Evolutionary conservation across 2,888 invertebrate species (phyloP), one percentile per base, ranked within the genome.

Genomic region (Dryococelus australis): DNA sequence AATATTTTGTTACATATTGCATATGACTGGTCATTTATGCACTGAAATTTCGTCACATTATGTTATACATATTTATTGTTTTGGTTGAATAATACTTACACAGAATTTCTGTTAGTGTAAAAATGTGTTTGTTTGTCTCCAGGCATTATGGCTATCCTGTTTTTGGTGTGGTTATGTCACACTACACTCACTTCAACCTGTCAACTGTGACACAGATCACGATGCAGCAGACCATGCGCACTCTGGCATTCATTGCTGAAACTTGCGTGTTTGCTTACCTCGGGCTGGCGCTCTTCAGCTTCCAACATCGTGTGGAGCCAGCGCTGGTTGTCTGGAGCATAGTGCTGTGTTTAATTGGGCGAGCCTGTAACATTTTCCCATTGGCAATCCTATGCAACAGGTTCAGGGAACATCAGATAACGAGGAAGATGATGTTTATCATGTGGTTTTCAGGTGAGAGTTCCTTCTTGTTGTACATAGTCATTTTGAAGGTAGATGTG

Each of bases 141-240:
- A 96, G 98, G 99, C 89, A 99, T 99, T 88, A 99, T 99, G 99
- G 99, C 99, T 12, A 99, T 99, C 91, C 93, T 99, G 90, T 99
- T 99, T 92, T 99, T 93, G 99, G 99, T 12, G 98, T 99, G 91
- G 99, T 99, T 0, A 99, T 99, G 99, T 99, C 99, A 0, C 99
- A 99, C 92, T 99, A 99, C 92, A 99, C 99, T 24, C 99, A 99
- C 94, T 98, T 98, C 91, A 99, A 99, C 92, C 93, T 99, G 83
- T 99, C 99, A 0, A 99, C 99, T 0, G 97, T 99, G 28, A 99
- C 99, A 0, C 99, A 99, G 93, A 99, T 99, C 86, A 99, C 99
- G 6, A 99, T 99, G 97, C 99, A 99, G 92, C 99, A 99, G 93
- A 99, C 99, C 0, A 98, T 99, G 95, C 94, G 99, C 91, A 99